Evolutionary conservation across 2,888 invertebrate species (phyloP), one percentile per base, ranked within the genome.

Genomic region (Heterodera filipjevi): DNA sequence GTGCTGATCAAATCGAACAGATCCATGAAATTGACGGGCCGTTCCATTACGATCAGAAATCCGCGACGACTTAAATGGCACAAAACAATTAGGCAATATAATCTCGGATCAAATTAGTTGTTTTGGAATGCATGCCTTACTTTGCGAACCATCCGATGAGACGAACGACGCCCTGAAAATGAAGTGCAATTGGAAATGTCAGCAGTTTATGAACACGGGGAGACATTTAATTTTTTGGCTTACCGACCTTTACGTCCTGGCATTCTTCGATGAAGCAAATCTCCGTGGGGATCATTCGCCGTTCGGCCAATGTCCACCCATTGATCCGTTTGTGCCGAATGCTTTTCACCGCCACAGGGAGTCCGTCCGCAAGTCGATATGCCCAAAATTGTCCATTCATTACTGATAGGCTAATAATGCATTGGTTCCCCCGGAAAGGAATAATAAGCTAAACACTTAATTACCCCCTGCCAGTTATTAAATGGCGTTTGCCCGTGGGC

Each of bases 141-240:
- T 85, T 87, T 46, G 86, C 85, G 75, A 87, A 87, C 87, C 87
- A 87, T 74, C 86, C 87, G 59, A 86, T 80, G 12, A 87, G 82
- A n/a, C 76, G 75, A 46, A 87, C 84, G 33, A 87, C 86, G 33
- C 87, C 87, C 53, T 76, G n/a, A 35, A 33, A n/a, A 19, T 49
- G 5, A 44, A 12, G 8, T 44, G n/a, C 16, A 19, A 53, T 16
- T 0, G 49, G 22, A 49, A 10, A 5, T 10, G 16, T 16, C 22
- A 16, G 19, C 19, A 12, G 19, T 5, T 19, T 5, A 53, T 16
- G 49, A 22, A 1, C 1, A 22, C 27, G 59, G 27, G 6, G 2
- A 8, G 27, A n/a, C 27, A 6, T 10, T 5, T 5, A n/a, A 27
- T 59, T 16, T 19, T n/a, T n/a, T 10, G 39, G 39, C 39, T 6